These are phyloP conservation scores for Panzeria rudis DNA, from an alignment of 2,888 invertebrate species.

Conservation along the genomic window DNA sequence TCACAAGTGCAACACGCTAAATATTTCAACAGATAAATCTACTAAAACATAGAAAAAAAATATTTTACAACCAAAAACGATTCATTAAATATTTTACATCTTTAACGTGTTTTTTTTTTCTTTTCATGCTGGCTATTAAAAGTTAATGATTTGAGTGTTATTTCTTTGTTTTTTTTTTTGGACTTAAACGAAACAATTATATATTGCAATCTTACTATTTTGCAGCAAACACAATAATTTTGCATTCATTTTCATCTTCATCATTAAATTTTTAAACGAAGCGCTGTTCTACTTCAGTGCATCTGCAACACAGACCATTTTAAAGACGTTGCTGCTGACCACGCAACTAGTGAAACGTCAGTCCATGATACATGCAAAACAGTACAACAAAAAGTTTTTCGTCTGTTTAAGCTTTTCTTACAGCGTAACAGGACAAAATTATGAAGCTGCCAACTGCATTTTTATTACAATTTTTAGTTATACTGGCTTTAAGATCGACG, in stretches of 20 bases:
- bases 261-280: slow-evolving; percentile 46
- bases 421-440: background rate
- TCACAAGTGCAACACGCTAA: slow-evolving; percentile 69
- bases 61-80: slow-evolving; percentile 38
- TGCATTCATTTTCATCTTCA: slow-evolving; percentile 66
- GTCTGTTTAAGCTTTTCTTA: slow-evolving; percentile 34
- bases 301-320: slow-evolving; percentile 31
- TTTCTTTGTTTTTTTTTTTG: slow-evolving; percentile 2
- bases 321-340: slow-evolving; percentile 60
- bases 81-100: slow-evolving; percentile 53
- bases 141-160: slow-evolving; percentile 32
- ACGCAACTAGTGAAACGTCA: slow-evolving; percentile 65
- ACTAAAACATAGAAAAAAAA: background rate
- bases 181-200: slow-evolving; percentile 68
- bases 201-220: slow-evolving; percentile 51
- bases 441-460: slow-evolving; percentile 53
- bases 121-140: slow-evolving; percentile 22
- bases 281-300: slow-evolving; percentile 69
- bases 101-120: slow-evolving; percentile 25
- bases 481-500: slow-evolving; percentile 43
- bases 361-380: background rate
- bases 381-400: slow-evolving; percentile 22
- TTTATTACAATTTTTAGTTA: slow-evolving; percentile 56
- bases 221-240: slow-evolving; percentile 56
- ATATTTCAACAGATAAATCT: slow-evolving; percentile 32